Percentiles rank a stretch among this genome's conserved stretches.
These are phyloP conservation scores for Enteromius viviparus DNA, from an alignment of 2,797 vertebrate genomes.

Conservation along the genomic window DNA sequence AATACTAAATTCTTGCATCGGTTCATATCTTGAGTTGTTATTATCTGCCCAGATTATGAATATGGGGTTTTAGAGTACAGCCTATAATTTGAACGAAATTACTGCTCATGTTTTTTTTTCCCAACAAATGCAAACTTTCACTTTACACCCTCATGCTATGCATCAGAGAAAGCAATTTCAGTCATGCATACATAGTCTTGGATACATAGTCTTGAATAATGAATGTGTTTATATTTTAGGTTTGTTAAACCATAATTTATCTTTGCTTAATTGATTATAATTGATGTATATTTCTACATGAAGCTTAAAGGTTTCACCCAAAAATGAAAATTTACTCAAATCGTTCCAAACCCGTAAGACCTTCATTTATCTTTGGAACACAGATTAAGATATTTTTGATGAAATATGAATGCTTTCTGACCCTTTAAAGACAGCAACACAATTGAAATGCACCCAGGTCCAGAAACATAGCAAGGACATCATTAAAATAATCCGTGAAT, in stretches of 20 bases:
- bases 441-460: not conserved
- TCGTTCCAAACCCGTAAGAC: not conserved
- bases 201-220: not conserved
- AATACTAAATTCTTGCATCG: not conserved
- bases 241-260: not conserved
- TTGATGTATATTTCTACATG: not conserved
- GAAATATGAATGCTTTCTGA: not conserved
- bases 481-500: not conserved
- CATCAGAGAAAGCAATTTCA: not conserved
- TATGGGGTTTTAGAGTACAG: not conserved
- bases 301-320: not conserved
- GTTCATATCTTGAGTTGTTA: not conserved
- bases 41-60: not conserved
- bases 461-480: not conserved
- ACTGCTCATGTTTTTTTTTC: not conserved
- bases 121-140: not conserved
- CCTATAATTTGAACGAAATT: not conserved
- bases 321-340: not conserved
- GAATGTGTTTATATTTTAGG: not conserved
- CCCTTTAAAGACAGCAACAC: not conserved
- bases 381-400: not conserved
- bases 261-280: not conserved
- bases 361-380: not conserved
- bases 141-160: not conserved
- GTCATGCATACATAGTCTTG: constrained; percentile 5